Evolutionary conservation across 2,113 vertebrate species (phyloP), one percentile per base, ranked within the genome.

Genomic region (Antennarius striatus): DNA sequence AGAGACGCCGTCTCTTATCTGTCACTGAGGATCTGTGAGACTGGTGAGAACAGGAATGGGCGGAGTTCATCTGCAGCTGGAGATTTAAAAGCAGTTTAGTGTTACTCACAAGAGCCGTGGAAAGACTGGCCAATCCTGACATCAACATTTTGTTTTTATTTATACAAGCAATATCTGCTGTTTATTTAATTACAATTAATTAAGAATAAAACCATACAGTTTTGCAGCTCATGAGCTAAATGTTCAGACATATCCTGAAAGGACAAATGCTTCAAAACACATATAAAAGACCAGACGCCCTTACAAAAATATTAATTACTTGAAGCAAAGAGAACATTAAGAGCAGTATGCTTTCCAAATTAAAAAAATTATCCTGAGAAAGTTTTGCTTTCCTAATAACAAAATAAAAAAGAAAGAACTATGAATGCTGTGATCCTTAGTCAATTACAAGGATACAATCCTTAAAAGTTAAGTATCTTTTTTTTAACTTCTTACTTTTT

Each of bases 1-100:
- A 65, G 73, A 74, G 68, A 72, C 61, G 51, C n/a, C n/a, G 45
- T 83, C 66, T 81, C 84, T 85, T 85, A 80, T 79, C 69, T 80
- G 75, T 72, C 36, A 54, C 76, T 77, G 72, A 56, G 64, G 48
- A 69, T 80, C 59, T 75, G 70, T 75, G 83, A 64, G 66, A 63
- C 73, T 68, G 71, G 56, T 75, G 74, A 68, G 45, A 71, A 63
- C 6, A 8, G 55, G 63, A 77, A 78, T 74, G 86, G 90, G 87
- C 12, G 86, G 89, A 68, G 87, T 80, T 84, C 54, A 62, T 69
- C 58, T 58, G 67, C 67, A 43, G 63, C 71, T 57, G 72, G 47
- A 79, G 68, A 77, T 71, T 80, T 71, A 65, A 73, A 68, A 72
- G 63, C 57, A 52, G 56, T 76, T 73, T 60, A 40, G 45, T 59